Base-by-base conservation (phyloP, 92 coral and sea anemone genomes). In the Siderastrea siderea region DNA sequence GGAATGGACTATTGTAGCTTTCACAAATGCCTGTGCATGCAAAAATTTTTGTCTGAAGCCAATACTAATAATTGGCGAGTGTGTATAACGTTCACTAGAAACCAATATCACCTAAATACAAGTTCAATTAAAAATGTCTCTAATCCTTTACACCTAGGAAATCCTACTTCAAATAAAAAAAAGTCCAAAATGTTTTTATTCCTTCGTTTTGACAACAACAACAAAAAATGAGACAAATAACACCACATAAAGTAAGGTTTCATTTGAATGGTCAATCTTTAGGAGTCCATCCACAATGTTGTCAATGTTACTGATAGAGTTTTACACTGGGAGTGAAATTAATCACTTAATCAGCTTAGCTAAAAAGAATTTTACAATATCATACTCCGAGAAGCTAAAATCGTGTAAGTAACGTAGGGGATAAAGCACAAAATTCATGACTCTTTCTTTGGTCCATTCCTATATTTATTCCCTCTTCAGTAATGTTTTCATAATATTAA, bases 301-400 rank as follows among this genome's bases (percentile, higher is more conserved):
- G 11, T 58, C 13, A 12, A 61, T 26, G 38, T 61, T n/a, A 45
- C 19, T 50, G 60, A 73, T 2, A 10, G 62, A 38, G 9, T 26
- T 55, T 17, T 49, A 1, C 7, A 16, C 49, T 68, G 1, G 26
- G 6, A 19, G 7, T 26, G 14, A 69, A 47, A 17, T 46, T 52
- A 38, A 74, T 74, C 63, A 52, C 47, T 26, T 82, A 69, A 82
- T 55, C 57, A 57, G 69, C 65, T 82, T 69, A 69, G 16, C 69
- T 44, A 1, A 51, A 82, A 82, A 65, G 70, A 70, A 51, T 44
- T 45, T 48, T 7, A 63, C 71, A 78, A 78, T 78, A 78, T 64
- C 59, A 78, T 17, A 15, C 19, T 17, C 16, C 43, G 54, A 52
- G 52, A 81, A 70, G 62, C 47, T 71, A 77, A 69, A 57, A 46